These are phyloP conservation scores for Tolypeutes matacus DNA, from an alignment of 2,797 vertebrate species.

Conservation along the genomic window DNA sequence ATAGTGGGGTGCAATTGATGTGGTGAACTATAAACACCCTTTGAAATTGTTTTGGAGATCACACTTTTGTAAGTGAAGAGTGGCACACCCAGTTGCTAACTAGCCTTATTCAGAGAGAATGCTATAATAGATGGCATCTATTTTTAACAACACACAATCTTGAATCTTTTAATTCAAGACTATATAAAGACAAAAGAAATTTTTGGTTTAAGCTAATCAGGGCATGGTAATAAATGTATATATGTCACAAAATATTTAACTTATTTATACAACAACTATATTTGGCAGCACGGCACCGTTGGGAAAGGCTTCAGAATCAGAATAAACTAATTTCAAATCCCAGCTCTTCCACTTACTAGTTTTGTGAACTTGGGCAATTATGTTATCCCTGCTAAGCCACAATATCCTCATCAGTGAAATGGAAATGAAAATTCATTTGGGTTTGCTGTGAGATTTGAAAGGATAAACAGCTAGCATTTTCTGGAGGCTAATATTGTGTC, in stretches of 20 bases:
- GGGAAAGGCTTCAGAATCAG: not conserved
- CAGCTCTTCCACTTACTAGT: slow-evolving; percentile 13
- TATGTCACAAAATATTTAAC: slow-evolving; percentile 54
- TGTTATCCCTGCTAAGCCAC: slow-evolving; percentile 17
- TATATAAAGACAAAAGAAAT: not conserved
- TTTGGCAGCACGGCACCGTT: not conserved
- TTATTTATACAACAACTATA: slow-evolving; percentile 15
- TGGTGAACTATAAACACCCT: not conserved
- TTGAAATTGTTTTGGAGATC: not conserved
- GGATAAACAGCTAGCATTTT: not conserved
- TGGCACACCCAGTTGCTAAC: not conserved
- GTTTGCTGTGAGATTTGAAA: slow-evolving; percentile 29
- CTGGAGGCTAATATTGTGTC: not conserved
- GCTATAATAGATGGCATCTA: not conserved
- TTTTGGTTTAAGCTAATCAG: slow-evolving; percentile 48
- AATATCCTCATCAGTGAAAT: slow-evolving; percentile 61
- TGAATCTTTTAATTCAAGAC: slow-evolving; percentile 36
- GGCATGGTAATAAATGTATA: not conserved
- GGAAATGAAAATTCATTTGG: slow-evolving; percentile 47
- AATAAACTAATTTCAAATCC: slow-evolving; percentile 53
- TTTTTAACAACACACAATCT: slow-evolving; percentile 13
- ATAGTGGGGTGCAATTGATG: not conserved
- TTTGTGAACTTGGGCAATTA: slow-evolving; percentile 54
- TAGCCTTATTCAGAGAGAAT: not conserved
- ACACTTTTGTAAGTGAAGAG: not conserved